These are phyloP conservation scores for Bradypodion pumilum DNA, from an alignment of 2,797 vertebrate genomes.

Conservation along the genomic window DNA sequence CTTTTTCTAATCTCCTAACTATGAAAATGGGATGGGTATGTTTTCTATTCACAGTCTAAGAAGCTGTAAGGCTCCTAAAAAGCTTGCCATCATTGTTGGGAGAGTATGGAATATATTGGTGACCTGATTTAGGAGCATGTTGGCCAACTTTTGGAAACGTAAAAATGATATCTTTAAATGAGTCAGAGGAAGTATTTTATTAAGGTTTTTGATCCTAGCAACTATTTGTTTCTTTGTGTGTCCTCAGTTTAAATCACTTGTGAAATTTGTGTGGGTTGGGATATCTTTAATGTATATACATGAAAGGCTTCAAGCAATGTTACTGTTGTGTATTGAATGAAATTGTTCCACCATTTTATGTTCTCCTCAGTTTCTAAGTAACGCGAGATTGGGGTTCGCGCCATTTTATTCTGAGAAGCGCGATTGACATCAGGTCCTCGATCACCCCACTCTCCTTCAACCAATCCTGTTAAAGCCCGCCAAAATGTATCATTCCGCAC, in stretches of 20 bases:
- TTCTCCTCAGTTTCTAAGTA: no score
- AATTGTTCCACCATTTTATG: no score
- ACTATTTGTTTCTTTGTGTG: not conserved
- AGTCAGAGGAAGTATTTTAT: not conserved
- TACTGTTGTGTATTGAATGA: no score
- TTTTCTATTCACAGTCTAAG: not conserved
- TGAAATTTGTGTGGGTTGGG: not conserved
- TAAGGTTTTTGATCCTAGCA: not conserved
- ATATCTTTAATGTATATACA: no score
- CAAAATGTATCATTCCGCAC: no score
- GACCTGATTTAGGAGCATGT: not conserved
- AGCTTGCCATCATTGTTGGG: not conserved
- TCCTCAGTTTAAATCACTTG: not conserved
- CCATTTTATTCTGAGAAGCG: no score
- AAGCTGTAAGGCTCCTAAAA: not conserved
- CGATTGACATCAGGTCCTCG: no score
- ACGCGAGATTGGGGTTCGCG: no score
- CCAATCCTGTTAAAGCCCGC: no score
- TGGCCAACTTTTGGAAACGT: not conserved
- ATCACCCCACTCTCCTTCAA: no score
- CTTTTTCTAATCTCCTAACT: constrained; percentile 20
- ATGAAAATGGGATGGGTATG: not conserved
- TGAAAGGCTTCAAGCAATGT: no score
- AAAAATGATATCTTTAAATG: not conserved
- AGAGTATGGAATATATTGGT: not conserved